Evolutionary conservation across 2,797 vertebrate genomes (phyloP).

Genomic region (Dallia pectoralis): DNA sequence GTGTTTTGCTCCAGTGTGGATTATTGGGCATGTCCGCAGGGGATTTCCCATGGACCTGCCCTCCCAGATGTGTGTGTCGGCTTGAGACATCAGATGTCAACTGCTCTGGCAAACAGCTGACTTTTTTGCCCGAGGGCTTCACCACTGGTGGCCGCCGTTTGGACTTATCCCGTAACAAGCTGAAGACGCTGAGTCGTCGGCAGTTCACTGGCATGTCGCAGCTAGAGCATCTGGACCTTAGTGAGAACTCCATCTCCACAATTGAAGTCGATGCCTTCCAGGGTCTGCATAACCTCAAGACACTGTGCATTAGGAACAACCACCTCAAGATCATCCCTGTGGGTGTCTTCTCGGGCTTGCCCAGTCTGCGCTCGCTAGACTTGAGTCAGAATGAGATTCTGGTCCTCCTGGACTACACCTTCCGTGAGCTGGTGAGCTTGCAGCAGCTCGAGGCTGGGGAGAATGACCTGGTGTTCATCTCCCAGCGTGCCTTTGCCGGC

Average conservation of each 20-base stretch:
- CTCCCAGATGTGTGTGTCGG: slow-evolving; percentile 76
- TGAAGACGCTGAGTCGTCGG: slow-evolving; percentile 79
- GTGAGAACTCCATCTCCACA: slow-evolving; percentile 81
- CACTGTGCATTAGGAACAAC: slow-evolving; percentile 79
- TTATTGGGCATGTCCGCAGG: slow-evolving; percentile 56
- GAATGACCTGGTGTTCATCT: slow-evolving; percentile 88
- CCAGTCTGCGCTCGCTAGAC: slow-evolving; percentile 77
- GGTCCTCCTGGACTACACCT: slow-evolving; percentile 86
- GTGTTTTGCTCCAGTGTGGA: slow-evolving; percentile 67
- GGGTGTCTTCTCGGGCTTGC: slow-evolving; percentile 80
- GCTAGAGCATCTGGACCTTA: slow-evolving; percentile 85
- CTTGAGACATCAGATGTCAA: slow-evolving; percentile 74
- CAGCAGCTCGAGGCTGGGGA: slow-evolving; percentile 80
- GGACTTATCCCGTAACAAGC: slow-evolving; percentile 83
- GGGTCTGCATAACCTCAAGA: slow-evolving; percentile 77
- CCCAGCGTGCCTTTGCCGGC: slow-evolving; percentile 81
- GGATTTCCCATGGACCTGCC: slow-evolving; percentile 62
- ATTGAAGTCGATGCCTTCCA: slow-evolving; percentile 85
- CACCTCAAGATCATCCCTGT: slow-evolving; percentile 83
- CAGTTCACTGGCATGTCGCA: slow-evolving; percentile 79
- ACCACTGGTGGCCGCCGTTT: slow-evolving; percentile 73
- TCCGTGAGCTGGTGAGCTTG: slow-evolving; percentile 78
- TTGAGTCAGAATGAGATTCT: slow-evolving; percentile 88
- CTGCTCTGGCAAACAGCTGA: slow-evolving; percentile 80
- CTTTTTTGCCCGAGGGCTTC: slow-evolving; percentile 76